phyloP scores from a whole-genome alignment of 2,888 invertebrate species.

The Piscicola geometra region DNA sequence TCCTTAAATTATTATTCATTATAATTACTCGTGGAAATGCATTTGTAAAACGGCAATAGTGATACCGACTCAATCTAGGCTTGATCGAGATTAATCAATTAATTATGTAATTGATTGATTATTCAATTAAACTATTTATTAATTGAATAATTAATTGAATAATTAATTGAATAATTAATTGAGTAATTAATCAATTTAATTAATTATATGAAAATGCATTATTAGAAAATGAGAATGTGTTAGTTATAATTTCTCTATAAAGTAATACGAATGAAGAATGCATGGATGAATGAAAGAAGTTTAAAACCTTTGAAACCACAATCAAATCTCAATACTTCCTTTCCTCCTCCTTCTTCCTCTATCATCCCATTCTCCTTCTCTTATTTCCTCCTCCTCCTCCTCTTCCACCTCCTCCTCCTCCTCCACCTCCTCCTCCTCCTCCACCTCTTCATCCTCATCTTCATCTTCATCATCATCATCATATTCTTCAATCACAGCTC shows the following conservation, averaged over 20 bases:
- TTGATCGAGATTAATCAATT: no score
- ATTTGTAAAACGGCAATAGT: no score
- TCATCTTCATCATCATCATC: constrained; percentile 32
- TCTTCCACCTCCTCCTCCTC: constrained; percentile 26
- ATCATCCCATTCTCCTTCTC: not conserved
- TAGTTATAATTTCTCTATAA: no score
- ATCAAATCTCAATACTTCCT: constrained; percentile 35
- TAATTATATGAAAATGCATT: no score
- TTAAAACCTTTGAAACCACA: not conserved
- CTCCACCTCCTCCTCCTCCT: constrained; percentile 17
- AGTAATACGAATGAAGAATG: no score
- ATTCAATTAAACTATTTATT: not conserved
- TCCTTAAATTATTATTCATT: no score
- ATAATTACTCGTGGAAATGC: no score
- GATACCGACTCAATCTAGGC: no score
- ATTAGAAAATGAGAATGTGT: no score
- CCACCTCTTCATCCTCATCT: constrained; percentile 21
- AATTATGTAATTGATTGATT: not conserved
- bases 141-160: not conserved
- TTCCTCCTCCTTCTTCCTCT: constrained; percentile 22
- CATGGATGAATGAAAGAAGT: no score
- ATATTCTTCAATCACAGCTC: constrained; percentile 31
- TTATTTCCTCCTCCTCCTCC: constrained; percentile 12
- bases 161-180: not conserved
- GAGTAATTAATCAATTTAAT: no score